Percentiles rank a stretch among this genome's conserved stretches.
Conservation (phyloP, 1,140 invertebrate genomes). For the Drosophila pectinifera region DNA sequence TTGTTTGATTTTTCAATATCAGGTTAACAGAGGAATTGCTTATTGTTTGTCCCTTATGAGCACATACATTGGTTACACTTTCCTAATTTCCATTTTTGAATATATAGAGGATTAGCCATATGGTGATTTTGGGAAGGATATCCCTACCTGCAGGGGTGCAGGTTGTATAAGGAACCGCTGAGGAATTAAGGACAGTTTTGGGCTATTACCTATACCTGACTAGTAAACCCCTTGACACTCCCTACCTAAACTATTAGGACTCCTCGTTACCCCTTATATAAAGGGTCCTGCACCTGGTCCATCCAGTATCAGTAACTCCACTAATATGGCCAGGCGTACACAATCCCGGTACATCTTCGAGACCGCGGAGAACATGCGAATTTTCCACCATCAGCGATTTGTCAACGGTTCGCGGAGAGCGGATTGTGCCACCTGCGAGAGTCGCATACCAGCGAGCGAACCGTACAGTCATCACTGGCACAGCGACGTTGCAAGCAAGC, state of each 20-base stretch:
- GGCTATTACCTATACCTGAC: neutral
- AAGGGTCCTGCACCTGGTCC: neutral
- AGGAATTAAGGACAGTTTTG: neutral
- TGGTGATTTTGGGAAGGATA: neutral
- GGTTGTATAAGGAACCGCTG: neutral
- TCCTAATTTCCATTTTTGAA: neutral
- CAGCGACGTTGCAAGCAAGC: neutral
- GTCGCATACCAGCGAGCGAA: conserved; percentile 24
- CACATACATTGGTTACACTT: neutral
- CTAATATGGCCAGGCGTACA: conserved; percentile 39
- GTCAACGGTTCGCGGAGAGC: conserved; percentile 23
- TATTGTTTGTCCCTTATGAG: neutral
- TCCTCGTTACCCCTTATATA: conserved; percentile 9
- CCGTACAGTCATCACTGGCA: conserved; percentile 64
- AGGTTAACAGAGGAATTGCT: neutral
- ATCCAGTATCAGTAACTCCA: neutral
- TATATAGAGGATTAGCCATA: conserved; percentile 1
- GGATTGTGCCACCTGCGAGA: conserved; percentile 50
- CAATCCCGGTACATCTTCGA: conserved; percentile 60
- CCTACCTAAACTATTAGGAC: conserved; percentile 1
- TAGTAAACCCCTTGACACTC: neutral
- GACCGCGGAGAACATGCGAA: conserved; percentile 17
- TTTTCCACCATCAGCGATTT: conserved; percentile 52
- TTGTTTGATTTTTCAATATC: too few species aligned
- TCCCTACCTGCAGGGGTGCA: neutral